A percentile compares a stretch with the other conserved stretches of the same genome.
Conservation (phyloP, 1,140 invertebrate species). For the Heliconius himera region DNA sequence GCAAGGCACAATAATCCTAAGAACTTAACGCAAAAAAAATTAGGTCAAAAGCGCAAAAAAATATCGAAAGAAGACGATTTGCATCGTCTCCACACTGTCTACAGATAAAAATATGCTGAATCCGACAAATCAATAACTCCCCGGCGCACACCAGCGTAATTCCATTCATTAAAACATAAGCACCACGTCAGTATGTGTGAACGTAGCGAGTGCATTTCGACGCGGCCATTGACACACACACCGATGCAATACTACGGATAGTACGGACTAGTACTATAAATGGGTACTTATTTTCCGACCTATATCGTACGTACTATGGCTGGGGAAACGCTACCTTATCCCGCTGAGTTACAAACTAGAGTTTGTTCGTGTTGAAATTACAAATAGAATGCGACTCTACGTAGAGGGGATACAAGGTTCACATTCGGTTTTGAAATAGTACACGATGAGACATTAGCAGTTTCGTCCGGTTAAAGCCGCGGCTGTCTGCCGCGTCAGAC, state of each 20-base stretch:
- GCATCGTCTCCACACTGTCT: slow-evolving; percentile 38
- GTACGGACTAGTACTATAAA: slow-evolving; percentile 76
- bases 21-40: neutral
- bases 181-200: slow-evolving; percentile 41
- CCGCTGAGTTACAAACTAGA: slow-evolving; percentile 34
- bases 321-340: slow-evolving; percentile 47
- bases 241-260: slow-evolving; percentile 65
- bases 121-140: slow-evolving; percentile 55
- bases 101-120: slow-evolving; percentile 47
- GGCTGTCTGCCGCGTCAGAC: slow-evolving; percentile 68
- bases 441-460: slow-evolving; percentile 39
- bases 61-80: slow-evolving; percentile 25
- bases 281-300: slow-evolving; percentile 71
- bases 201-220: slow-evolving; percentile 49
- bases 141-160: slow-evolving; percentile 40
- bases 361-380: slow-evolving; percentile 1
- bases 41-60: neutral
- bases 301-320: slow-evolving; percentile 52
- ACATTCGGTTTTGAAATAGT: slow-evolving; percentile 26
- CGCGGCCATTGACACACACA: slow-evolving; percentile 51
- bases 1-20: too few species aligned
- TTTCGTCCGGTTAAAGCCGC: slow-evolving; percentile 43
- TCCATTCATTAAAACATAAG: slow-evolving; percentile 58
- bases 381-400: slow-evolving; percentile 43
- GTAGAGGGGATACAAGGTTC: slow-evolving; percentile 31